Conservation (phyloP, 2,888 invertebrate genomes). For the Bimastos eiseni region DNA sequence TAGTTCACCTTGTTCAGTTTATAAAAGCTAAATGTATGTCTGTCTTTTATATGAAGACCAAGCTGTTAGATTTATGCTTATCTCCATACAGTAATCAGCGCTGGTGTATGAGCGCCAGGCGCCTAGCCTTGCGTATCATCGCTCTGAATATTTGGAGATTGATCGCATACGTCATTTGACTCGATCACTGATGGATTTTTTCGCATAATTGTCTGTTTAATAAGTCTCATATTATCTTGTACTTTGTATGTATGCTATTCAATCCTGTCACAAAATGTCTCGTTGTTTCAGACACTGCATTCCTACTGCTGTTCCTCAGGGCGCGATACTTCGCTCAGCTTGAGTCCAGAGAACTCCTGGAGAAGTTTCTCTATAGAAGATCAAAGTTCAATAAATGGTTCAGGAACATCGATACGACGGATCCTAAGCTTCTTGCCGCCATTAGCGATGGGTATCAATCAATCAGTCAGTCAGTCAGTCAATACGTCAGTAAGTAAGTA, state of each 20-base stretch:
- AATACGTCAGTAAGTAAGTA: not conserved
- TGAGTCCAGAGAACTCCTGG: constrained; percentile 31
- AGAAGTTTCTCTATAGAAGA: constrained; percentile 19
- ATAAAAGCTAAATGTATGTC: no score
- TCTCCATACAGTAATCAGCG: no score
- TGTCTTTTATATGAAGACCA: no score
- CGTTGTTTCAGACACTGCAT: constrained; percentile 27
- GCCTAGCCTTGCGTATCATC: no score
- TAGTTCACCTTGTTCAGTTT: no score
- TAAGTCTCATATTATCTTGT: not conserved
- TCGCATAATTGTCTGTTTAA: no score
- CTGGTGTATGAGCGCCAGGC: no score
- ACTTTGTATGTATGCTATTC: not conserved
- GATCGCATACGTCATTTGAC: no score
- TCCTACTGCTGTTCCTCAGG: constrained; percentile 31
- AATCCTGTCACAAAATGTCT: not conserved
- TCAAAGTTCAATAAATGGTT: not conserved
- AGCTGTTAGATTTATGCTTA: no score
- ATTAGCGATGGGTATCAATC: constrained; percentile 33
- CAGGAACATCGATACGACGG: constrained; percentile 29
- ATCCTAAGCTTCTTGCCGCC: constrained; percentile 16
- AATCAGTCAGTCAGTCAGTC: not conserved
- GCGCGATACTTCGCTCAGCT: constrained; percentile 35
- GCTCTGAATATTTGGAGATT: no score
- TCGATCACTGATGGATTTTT: no score